Evolutionary conservation across 2,113 vertebrate genomes (phyloP), one percentile per base, ranked within the genome.

Genomic region (Otolemur garnettii): DNA sequence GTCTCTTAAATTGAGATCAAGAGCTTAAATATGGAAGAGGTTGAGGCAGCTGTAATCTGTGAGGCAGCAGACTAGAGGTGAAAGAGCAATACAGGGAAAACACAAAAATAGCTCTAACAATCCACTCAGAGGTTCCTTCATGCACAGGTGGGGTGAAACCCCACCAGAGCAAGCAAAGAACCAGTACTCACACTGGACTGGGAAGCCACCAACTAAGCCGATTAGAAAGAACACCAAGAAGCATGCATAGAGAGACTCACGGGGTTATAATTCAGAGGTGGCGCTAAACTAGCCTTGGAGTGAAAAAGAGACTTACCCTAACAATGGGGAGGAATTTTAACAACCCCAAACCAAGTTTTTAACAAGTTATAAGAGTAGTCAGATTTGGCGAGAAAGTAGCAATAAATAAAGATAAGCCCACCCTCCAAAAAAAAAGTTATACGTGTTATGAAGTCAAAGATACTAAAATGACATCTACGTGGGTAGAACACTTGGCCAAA

Each of bases 381-480:
- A 64, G 50, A 62, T 57, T 87, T 81, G 64, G 22, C 57, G 82
- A 68, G 59, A 78, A 90, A 86, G 35, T 50, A 66, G 45, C 33
- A 80, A 71, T 83, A 62, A 81, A 57, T 84, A 66, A 96, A 86
- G 57, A 3, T 38, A 94, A 85, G 59, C 4, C 33, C 33, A 19
- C 19, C 13, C 30, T 45, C 55, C 42, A 21, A 24, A 69, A 24
- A 85, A 59, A 86, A 59, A 59, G 28, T 26, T 9, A 75, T 38
- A 45, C 3, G 3, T 12, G 28, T 7, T 64, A 89, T 15, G 30
- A 85, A 81, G 59, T 19, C 69, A 90, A 77, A 60, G 42, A 62
- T 55, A 80, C 11, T 84, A 72, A 91, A 89, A 30, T 92, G 78
- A 66, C 45, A 74, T 96, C 35, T 68, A 90, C 7, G 12, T 55